Base-by-base conservation (phyloP, 2,888 invertebrate species). In the Tenthredo amoena region DNA sequence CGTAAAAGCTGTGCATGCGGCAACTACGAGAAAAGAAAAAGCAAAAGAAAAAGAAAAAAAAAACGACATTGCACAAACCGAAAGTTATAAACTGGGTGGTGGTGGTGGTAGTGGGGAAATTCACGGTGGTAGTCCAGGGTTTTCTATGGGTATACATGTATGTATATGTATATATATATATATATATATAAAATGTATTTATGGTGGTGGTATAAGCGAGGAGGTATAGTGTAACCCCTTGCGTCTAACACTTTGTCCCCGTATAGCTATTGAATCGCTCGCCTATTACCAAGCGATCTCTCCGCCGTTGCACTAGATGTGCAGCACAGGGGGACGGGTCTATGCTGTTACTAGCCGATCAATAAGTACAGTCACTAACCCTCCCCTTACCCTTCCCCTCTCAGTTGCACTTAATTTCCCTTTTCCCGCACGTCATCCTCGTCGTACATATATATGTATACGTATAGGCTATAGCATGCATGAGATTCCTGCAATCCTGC, bases 321-420 rank as follows among this genome's bases (percentile, higher is more conserved):
- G 47, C 47, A 47, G 47, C 15, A 47, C 47, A 12, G 4, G 15
- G 43, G 15, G 15, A 3, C 10, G 15, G 47, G 47, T 31, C 79
- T 55, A 55, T n/a, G 18, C 40, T 37, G 26, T 83, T 26, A 15
- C 15, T 26, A 62, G 77, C 47, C 83, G 83, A 83, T 83, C 83
- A 83, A 83, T 83, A 83, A 68, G 83, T 68, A 68, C 83, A 83
- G 65, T 65, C 83, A 31, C 37, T 76, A 40, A 10, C 62, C 21
- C 40, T 37, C n/a, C 40, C n/a, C 21, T 37, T 10, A 40, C 31
- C 18, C 26, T 21, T 4, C 4, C 10, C 37, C 40, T 37, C 79
- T 10, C 9, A 34, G 79, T 18, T 76, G 77, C 77, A 77, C 55
- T 77, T 55, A 55, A 77, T 77, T 77, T 77, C 50, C 47, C 47